Conservation (phyloP, 2,888 invertebrate species). For the Coleophora deauratella region DNA sequence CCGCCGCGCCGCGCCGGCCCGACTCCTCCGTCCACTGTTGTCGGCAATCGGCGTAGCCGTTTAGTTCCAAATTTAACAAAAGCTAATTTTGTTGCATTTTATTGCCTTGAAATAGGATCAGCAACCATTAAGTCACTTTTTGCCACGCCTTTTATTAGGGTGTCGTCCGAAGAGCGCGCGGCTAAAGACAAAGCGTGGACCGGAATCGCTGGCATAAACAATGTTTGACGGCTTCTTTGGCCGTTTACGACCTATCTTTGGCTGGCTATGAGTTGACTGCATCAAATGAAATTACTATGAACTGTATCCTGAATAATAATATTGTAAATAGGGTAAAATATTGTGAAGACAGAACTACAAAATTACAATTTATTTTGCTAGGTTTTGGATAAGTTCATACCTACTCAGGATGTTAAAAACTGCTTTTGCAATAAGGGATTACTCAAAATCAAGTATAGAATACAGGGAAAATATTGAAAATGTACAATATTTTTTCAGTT, state of each 20-base stretch:
- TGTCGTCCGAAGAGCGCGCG: constrained; percentile 67
- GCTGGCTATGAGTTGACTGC: too few species aligned
- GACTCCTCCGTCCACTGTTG: constrained; percentile 35
- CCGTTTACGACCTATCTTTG: constrained; percentile 41
- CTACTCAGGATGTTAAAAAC: too few species aligned
- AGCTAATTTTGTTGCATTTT: constrained; percentile 73
- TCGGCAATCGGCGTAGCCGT: constrained; percentile 31
- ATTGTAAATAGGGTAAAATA: too few species aligned
- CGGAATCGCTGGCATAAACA: constrained; percentile 67
- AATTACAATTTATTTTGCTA: too few species aligned
- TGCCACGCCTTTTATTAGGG: constrained; percentile 72
- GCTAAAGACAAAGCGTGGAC: constrained; percentile 64
- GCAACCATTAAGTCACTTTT: constrained; percentile 64
- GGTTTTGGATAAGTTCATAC: too few species aligned
- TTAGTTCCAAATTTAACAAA: constrained; percentile 60
- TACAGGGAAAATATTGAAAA: too few species aligned
- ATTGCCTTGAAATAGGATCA: constrained; percentile 69
- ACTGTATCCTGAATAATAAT: too few species aligned
- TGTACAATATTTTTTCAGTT: too few species aligned
- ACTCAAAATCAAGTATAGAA: too few species aligned
- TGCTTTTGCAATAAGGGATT: too few species aligned
- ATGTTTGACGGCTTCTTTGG: constrained; percentile 64
- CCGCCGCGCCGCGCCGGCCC: constrained; percentile 17
- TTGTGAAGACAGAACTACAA: too few species aligned
- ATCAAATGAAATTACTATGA: too few species aligned